Evolutionary conservation across 53 echinoderm and acorn worm species (phyloP).

Genomic region (Henricia sp.): DNA sequence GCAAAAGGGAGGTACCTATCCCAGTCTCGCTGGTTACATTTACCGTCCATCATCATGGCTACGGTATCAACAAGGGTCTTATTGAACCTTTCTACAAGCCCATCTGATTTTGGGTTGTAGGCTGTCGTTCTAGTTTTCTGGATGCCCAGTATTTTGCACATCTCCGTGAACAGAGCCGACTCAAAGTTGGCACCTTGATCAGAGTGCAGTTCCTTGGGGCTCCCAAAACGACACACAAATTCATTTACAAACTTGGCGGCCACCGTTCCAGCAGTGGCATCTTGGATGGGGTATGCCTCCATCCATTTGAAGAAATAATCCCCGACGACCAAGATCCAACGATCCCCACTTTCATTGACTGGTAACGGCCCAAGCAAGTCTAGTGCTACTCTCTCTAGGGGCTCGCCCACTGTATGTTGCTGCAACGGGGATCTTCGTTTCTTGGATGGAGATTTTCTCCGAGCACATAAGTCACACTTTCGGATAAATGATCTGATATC

Average conservation of each 20-base stretch:
- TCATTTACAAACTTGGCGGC: slow-evolving; percentile 40
- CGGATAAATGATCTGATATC: no score
- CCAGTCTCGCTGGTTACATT: no score
- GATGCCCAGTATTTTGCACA: no score
- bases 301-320: slow-evolving; percentile 61
- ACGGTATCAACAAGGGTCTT: no score
- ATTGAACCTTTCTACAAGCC: no score
- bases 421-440: no score
- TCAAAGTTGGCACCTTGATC: slow-evolving; percentile 44
- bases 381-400: slow-evolving; percentile 51
- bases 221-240: slow-evolving; percentile 51
- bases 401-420: no score
- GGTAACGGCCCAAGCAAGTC: slow-evolving; percentile 51
- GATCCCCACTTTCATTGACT: slow-evolving; percentile 11
- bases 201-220: slow-evolving; percentile 10
- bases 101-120: no score
- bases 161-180: slow-evolving; percentile 21
- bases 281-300: slow-evolving; percentile 37
- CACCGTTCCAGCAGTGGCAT: slow-evolving; percentile 21
- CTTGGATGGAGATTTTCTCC: no score
- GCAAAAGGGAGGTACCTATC: no score
- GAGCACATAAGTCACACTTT: no score
- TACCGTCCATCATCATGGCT: background rate
- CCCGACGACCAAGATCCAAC: slow-evolving; percentile 26
- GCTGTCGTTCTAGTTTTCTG: no score